These are phyloP conservation scores for Drosophila robusta DNA, from an alignment of 2,888 invertebrate species.

Conservation along the genomic window DNA sequence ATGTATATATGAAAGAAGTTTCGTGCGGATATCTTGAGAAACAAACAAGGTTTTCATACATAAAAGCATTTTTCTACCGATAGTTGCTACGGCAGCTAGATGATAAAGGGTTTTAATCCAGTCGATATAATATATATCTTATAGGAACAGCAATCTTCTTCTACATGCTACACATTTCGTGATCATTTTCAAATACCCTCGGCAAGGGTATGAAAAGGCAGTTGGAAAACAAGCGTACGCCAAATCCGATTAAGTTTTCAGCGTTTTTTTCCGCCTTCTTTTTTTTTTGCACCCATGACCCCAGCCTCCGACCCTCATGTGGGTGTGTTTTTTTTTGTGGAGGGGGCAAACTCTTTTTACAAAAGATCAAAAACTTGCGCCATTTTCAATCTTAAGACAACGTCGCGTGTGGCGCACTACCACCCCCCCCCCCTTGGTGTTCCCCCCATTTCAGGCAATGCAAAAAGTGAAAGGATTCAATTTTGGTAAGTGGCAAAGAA, in stretches of 20 bases:
- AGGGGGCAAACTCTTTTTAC: constrained; percentile 59
- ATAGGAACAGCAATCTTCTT: too few species aligned
- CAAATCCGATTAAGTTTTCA: constrained; percentile 81
- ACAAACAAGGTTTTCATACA: too few species aligned
- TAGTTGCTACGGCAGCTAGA: too few species aligned
- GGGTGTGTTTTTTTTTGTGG: constrained; percentile 10
- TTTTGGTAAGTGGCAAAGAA: constrained; percentile 50
- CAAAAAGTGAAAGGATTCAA: constrained; percentile 75
- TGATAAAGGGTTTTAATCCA: too few species aligned
- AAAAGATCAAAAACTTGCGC: constrained; percentile 66
- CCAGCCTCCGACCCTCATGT: constrained; percentile 24
- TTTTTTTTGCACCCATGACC: constrained; percentile 3
- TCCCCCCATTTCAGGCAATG: neutral
- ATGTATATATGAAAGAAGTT: too few species aligned
- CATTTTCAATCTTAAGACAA: constrained; percentile 57
- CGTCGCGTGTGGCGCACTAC: constrained; percentile 28
- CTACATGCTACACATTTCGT: too few species aligned
- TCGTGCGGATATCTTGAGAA: too few species aligned
- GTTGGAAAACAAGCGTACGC: constrained; percentile 51
- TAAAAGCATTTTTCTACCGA: too few species aligned
- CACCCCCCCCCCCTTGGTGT: neutral
- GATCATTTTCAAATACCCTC: too few species aligned
- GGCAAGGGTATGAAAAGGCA: neutral
- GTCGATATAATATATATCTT: too few species aligned
- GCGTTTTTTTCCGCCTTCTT: constrained; percentile 28